Percentiles rank a stretch among this genome's conserved stretches.
phyloP scores from a whole-genome alignment of 2,113 vertebrate species.

The Cacatua alba region DNA sequence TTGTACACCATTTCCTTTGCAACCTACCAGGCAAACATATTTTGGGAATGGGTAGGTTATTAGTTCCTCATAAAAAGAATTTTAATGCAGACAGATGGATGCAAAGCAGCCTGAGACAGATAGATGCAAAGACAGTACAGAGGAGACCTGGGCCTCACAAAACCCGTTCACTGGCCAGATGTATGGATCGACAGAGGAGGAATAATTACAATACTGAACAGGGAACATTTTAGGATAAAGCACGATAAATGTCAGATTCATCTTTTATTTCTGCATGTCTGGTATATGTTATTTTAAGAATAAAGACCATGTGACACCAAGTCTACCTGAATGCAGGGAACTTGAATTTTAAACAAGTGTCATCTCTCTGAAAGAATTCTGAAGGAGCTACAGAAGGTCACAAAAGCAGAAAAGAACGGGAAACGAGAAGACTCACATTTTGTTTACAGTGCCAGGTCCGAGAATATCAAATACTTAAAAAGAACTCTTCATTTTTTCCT shows the following conservation, averaged over 20 bases:
- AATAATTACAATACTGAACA: neutral
- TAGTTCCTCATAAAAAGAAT: neutral
- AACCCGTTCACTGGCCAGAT: neutral
- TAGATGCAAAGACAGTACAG: no score
- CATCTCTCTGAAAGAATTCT: neutral
- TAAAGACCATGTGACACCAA: neutral
- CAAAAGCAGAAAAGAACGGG: neutral
- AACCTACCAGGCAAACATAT: neutral
- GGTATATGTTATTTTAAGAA: neutral
- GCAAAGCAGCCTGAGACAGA: neutral
- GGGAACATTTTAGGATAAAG: neutral
- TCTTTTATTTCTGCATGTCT: neutral
- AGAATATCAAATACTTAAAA: neutral
- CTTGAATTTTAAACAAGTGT: neutral
- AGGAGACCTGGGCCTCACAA: neutral
- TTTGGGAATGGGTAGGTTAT: neutral
- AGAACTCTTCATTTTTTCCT: neutral
- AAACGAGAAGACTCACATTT: neutral
- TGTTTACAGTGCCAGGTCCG: neutral
- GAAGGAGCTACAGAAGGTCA: neutral
- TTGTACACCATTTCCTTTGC: neutral
- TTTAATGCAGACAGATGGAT: neutral
- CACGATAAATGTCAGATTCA: neutral
- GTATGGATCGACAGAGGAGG: neutral
- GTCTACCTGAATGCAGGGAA: neutral